Conservation (phyloP, 2,888 invertebrate species). For the Rhamnusium bicolor region DNA sequence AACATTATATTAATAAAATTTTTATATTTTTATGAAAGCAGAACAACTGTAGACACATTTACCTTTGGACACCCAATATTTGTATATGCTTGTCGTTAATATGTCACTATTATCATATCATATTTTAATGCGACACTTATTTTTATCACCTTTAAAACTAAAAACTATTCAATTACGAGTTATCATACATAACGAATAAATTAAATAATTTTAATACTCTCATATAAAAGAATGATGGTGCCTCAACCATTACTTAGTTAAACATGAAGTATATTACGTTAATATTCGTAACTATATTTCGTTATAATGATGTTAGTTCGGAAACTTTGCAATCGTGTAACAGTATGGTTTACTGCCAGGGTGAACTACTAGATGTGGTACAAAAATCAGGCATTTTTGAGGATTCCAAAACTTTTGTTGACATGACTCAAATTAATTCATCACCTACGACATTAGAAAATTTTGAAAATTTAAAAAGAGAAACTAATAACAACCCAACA, state of each 20-base stretch:
- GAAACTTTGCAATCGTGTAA: conserved; percentile 64
- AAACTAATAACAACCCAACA: conserved; percentile 71
- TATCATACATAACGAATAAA: not conserved
- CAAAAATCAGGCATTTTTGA: conserved; percentile 79
- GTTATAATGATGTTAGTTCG: not conserved
- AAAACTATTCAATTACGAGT: conserved; percentile 2
- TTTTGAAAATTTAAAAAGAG: conserved; percentile 74
- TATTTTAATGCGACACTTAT: not conserved
- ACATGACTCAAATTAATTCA: conserved; percentile 68
- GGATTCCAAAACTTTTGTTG: conserved; percentile 90
- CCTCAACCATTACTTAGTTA: not conserved
- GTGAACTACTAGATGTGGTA: conserved; percentile 80
- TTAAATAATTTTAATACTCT: not conserved
- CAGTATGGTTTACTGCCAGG: conserved; percentile 83
- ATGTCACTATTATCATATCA: conserved; percentile 13
- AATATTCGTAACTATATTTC: not conserved
- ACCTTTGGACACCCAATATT: no score
- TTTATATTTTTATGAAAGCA: no score
- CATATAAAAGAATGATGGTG: not conserved
- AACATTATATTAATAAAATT: no score
- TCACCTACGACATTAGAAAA: conserved; percentile 74
- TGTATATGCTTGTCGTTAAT: no score
- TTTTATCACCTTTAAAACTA: not conserved
- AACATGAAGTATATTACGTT: conserved; percentile 3
- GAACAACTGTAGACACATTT: no score